Percentiles rank a stretch among this genome's conserved stretches.
Conservation (phyloP, 2,797 vertebrate genomes). For the Sebastolobus alascanus region DNA sequence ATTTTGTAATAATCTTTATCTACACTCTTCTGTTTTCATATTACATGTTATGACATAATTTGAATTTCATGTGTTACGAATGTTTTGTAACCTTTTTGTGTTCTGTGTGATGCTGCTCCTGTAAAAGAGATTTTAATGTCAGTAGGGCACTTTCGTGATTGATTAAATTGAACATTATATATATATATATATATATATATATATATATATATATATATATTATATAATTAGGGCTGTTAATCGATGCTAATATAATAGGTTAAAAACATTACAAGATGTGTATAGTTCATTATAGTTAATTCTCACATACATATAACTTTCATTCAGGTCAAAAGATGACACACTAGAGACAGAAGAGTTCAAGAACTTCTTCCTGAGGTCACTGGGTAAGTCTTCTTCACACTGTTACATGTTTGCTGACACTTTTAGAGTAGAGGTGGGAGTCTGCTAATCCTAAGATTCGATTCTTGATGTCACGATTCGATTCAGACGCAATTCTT, state of each 20-base stretch:
- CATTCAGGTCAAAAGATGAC: constrained; percentile 88
- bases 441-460: background rate
- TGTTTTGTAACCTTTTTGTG: background rate
- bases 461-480: background rate
- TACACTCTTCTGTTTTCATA: background rate
- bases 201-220: background rate
- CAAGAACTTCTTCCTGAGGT: constrained; percentile 88
- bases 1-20: background rate
- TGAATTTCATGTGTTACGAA: background rate
- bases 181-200: background rate
- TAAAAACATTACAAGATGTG: background rate
- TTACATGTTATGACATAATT: background rate
- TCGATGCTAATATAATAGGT: background rate
- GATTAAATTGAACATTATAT: background rate
- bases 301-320: background rate
- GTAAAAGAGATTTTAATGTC: background rate
- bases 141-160: background rate
- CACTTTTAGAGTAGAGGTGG: rapidly evolving
- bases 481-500: background rate
- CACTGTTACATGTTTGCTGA: background rate
- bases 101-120: background rate
- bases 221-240: background rate
- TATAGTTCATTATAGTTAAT: background rate
- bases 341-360: constrained; percentile 88
- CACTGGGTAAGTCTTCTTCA: constrained; percentile 86